Conservation (phyloP, 2,888 invertebrate genomes). For the Automeris io region DNA sequence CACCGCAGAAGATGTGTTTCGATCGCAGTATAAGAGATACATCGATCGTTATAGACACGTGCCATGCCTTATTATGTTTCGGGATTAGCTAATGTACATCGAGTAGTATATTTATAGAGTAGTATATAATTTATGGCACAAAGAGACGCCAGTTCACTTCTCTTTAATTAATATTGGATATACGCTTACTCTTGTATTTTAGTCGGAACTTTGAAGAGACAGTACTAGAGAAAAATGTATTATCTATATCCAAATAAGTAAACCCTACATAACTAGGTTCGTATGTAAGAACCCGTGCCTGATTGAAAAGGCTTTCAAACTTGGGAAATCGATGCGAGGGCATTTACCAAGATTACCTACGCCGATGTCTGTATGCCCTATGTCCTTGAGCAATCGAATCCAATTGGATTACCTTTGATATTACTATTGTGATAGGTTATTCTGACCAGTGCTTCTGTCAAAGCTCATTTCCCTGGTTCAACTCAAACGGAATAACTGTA, state of each 20-base stretch:
- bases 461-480: conserved; percentile 3
- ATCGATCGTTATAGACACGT: too few species aligned
- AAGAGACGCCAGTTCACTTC: too few species aligned
- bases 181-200: too few species aligned
- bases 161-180: too few species aligned
- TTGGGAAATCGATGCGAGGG: conserved; percentile 2
- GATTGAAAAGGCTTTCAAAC: conserved; percentile 3
- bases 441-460: conserved; percentile 1
- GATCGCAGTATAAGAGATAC: too few species aligned
- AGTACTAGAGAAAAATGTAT: background rate
- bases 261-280: background rate
- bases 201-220: too few species aligned
- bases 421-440: background rate
- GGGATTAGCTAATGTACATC: too few species aligned
- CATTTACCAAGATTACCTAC: conserved; percentile 5
- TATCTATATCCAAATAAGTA: background rate
- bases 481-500: background rate
- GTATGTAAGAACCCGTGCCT: background rate
- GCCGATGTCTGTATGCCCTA: conserved; percentile 2
- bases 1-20: too few species aligned
- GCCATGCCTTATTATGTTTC: too few species aligned
- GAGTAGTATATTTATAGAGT: too few species aligned
- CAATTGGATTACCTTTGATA: conserved; percentile 1
- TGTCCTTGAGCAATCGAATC: conserved; percentile 5
- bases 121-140: too few species aligned